Percentiles rank a stretch among this genome's conserved stretches.
Evolutionary conservation across 2,113 vertebrate species (phyloP).

Genomic region (Erinaceus europaeus): DNA sequence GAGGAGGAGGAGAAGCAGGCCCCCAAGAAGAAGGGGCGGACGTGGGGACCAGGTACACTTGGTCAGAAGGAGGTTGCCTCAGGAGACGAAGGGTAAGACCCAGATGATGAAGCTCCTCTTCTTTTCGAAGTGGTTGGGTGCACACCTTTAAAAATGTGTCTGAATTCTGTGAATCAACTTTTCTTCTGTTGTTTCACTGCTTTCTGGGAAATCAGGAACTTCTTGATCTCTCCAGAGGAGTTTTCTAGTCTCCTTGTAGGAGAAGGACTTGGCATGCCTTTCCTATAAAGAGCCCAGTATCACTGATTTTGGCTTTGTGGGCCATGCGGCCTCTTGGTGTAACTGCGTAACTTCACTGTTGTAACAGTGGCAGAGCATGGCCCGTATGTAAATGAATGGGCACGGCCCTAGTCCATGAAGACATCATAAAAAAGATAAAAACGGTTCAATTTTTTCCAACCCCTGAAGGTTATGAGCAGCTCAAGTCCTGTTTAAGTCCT

Average conservation of each 20-base stretch:
- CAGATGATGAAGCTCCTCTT: neutral
- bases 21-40: slow-evolving; percentile 92
- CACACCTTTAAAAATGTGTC: neutral
- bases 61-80: slow-evolving; percentile 85
- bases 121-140: neutral
- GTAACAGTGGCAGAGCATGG: neutral
- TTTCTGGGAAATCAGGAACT: neutral
- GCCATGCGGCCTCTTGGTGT: neutral
- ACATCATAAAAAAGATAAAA: neutral
- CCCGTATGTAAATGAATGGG: neutral
- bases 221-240: neutral
- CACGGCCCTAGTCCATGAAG: neutral
- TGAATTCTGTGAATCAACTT: neutral
- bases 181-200: neutral
- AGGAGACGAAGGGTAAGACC: slow-evolving; percentile 89
- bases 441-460: too few species aligned
- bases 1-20: slow-evolving; percentile 91
- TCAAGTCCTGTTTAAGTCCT: neutral
- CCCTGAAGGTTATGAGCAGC: neutral
- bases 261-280: too few species aligned
- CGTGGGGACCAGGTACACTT: slow-evolving; percentile 84
- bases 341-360: neutral
- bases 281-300: neutral
- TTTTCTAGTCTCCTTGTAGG: neutral
- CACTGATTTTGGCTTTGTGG: slow-evolving; percentile 3